These are phyloP conservation scores for Tethea ocularis DNA, from an alignment of 2,888 invertebrate species.

Conservation along the genomic window DNA sequence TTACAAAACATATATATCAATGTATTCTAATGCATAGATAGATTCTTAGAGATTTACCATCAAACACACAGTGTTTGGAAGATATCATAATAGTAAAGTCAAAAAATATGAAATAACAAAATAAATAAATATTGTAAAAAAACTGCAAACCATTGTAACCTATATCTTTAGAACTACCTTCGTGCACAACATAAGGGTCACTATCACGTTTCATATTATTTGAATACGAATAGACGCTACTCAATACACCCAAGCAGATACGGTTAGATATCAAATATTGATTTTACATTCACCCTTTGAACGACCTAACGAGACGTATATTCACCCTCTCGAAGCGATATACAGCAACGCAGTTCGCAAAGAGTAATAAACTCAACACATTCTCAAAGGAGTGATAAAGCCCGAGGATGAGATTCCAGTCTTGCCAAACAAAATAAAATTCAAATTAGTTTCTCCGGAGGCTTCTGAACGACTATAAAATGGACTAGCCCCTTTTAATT, in stretches of 20 bases:
- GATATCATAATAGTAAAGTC: no score
- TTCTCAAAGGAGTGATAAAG: slow-evolving; percentile 5
- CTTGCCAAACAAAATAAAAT: slow-evolving; percentile 4
- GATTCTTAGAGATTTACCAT: no score
- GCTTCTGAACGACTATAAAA: neutral
- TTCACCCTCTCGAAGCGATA: neutral
- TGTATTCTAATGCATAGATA: no score
- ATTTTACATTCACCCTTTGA: slow-evolving; percentile 1
- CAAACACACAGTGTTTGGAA: no score
- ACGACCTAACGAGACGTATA: neutral
- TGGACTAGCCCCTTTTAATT: neutral
- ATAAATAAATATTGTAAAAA: neutral
- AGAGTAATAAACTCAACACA: slow-evolving; percentile 5
- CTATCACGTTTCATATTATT: neutral
- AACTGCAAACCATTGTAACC: neutral
- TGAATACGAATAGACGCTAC: neutral
- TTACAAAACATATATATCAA: no score
- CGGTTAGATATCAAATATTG: slow-evolving; percentile 3
- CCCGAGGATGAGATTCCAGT: neutral
- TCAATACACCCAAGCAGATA: neutral
- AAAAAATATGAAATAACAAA: slow-evolving; percentile 52
- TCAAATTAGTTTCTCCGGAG: slow-evolving; percentile 4
- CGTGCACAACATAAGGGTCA: neutral
- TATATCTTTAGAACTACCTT: neutral
- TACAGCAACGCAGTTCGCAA: slow-evolving; percentile 2